Conservation (phyloP, 2,888 invertebrate genomes). For the Diachrysia chrysitis region DNA sequence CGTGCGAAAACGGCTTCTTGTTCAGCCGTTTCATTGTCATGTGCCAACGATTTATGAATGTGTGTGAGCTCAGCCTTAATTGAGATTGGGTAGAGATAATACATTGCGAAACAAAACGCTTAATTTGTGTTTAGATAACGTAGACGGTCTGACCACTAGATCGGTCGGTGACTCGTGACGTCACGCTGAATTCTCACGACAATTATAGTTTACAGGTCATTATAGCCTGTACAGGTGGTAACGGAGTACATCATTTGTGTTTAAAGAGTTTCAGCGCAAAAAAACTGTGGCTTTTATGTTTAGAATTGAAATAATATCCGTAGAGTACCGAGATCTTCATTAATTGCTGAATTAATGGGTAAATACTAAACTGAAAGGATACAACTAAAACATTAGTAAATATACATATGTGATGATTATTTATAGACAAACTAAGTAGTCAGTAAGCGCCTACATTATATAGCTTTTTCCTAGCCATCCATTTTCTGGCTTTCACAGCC, state of each 20-base stretch:
- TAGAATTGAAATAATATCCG: no score
- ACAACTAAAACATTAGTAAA: no score
- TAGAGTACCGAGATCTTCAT: no score
- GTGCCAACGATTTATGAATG: slow-evolving; percentile 69
- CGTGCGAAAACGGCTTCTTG: slow-evolving; percentile 82
- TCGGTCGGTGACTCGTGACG: slow-evolving; percentile 54
- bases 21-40: slow-evolving; percentile 82
- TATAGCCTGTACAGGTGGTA: slow-evolving; percentile 21
- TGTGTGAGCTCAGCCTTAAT: slow-evolving; percentile 67
- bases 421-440: no score
- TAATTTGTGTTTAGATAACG: slow-evolving; percentile 53
- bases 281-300: no score
- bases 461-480: no score
- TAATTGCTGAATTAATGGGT: no score
- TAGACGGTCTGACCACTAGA: slow-evolving; percentile 46
- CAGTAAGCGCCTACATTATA: no score
- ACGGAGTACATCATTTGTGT: slow-evolving; percentile 22
- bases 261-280: neutral
- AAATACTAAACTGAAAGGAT: no score
- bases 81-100: slow-evolving; percentile 74
- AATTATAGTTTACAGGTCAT: slow-evolving; percentile 29
- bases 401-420: no score
- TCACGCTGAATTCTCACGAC: slow-evolving; percentile 45
- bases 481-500: no score
- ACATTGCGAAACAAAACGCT: slow-evolving; percentile 71